phyloP scores from a whole-genome alignment of 2,797 vertebrate genomes.

The Sebastiscus tertius region DNA sequence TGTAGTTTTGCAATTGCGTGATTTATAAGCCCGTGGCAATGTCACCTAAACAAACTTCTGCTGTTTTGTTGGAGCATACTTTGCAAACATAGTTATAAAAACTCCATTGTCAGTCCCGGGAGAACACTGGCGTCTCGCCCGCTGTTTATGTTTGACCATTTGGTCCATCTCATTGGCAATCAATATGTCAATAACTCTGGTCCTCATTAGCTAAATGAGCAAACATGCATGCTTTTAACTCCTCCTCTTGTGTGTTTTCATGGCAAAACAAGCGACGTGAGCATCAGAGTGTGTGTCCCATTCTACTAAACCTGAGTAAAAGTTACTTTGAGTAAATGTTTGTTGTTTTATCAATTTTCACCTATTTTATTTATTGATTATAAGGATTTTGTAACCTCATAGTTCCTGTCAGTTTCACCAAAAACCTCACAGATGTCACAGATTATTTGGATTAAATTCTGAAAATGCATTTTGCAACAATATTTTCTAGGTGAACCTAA shows the following conservation, averaged over 20 bases:
- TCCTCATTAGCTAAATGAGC: background rate
- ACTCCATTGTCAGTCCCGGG: background rate
- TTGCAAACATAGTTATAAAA: background rate
- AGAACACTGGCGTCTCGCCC: background rate
- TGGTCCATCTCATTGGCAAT: background rate
- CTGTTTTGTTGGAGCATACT: slow-evolving; percentile 15
- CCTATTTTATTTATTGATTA: background rate
- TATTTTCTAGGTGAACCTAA: background rate
- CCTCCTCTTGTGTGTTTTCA: background rate
- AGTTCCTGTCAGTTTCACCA: background rate
- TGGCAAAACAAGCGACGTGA: background rate
- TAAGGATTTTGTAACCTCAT: background rate
- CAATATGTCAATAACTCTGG: background rate
- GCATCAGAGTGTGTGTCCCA: background rate
- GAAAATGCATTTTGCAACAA: background rate
- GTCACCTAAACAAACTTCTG: slow-evolving; percentile 16
- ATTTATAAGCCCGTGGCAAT: slow-evolving; percentile 11
- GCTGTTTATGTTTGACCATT: background rate
- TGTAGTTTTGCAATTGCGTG: slow-evolving; percentile 20
- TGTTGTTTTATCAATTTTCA: background rate
- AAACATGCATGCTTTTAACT: fast-evolving
- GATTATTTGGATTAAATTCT: background rate
- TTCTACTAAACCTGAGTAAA: background rate
- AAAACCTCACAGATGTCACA: background rate
- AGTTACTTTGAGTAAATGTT: background rate